Base-by-base conservation (phyloP, 1,140 invertebrate species). In the Agrypnia vestita region DNA sequence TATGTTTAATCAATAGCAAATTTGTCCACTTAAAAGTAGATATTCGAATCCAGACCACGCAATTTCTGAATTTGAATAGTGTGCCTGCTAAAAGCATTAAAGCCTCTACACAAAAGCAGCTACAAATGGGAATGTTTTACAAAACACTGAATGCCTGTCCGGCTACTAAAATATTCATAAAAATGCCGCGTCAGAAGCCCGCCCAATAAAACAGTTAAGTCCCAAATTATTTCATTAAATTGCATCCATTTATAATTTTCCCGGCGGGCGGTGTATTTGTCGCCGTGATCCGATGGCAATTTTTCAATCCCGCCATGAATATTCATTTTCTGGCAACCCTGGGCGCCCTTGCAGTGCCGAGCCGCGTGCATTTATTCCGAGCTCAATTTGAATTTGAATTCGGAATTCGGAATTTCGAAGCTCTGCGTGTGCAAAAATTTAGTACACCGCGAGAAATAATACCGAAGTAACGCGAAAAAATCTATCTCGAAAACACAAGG, bases 251-350 rank as follows among this genome's bases (percentile, higher is more conserved):
- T 79, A 79, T 79, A 82, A 79, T 75, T 76, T 69, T 53, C 46
- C 79, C 21, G 51, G 25, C 79, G 35, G 64, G 67, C 72, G 76
- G 53, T 76, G 78, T 83, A 83, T 83, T 83, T 83, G 81, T 83
- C 81, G 79, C 78, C 67, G 76, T 83, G 79, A 83, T 83, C 81
- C 78, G 76, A 80, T 62, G 81, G 78, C 81, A 80, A 78, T 83
- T 83, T 83, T 83, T 83, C 81, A 83, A 80, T 83, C 79, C 78
- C 59, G 49, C 79, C 78, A 80, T 83, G 81, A 83, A 83, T 83
- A 83, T 83, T 83, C 81, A 83, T 83, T 82, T 80, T 61, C 79
- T 78, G 80, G 79, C 79, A 46, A 69, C 74, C 53, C 64, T 12
- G 46, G 53, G 21, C 79, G 61, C 69, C 17, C 43, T 80, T 43